A percentile compares a stretch with the other conserved stretches of the same genome.
phyloP scores from a whole-genome alignment of 2,113 vertebrate species.

The Xenopus borealis region DNA sequence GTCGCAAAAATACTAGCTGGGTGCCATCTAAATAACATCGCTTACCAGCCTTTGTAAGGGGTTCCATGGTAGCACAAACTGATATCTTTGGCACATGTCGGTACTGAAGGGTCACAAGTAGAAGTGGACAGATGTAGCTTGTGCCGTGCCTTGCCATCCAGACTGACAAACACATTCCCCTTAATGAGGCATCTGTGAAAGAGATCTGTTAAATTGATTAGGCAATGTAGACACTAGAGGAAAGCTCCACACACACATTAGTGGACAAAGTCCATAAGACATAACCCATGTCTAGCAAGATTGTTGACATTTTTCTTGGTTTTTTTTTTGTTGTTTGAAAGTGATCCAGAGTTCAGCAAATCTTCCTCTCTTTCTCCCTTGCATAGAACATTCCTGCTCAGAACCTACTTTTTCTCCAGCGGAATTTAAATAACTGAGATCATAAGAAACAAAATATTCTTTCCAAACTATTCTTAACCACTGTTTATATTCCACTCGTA shows the following conservation, averaged over 20 bases:
- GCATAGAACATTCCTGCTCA: not conserved
- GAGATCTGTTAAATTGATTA: slow-evolving; percentile 15
- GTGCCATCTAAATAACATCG: no score
- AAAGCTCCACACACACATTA: slow-evolving; percentile 12
- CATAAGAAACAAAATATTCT: not conserved
- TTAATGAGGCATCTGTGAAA: slow-evolving; percentile 9
- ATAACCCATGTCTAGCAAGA: not conserved
- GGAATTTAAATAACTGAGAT: not conserved
- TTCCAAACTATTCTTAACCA: not conserved
- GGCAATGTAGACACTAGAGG: not conserved
- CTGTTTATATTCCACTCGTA: not conserved
- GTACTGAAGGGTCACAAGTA: slow-evolving; percentile 11
- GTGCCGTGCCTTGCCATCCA: not conserved
- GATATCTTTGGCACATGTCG: not conserved
- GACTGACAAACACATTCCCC: slow-evolving; percentile 9
- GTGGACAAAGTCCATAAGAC: not conserved
- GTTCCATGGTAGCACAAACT: no score
- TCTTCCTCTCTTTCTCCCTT: not conserved
- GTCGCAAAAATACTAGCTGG: no score
- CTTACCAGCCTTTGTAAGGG: no score
- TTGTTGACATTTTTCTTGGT: slow-evolving; percentile 21
- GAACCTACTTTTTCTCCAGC: not conserved
- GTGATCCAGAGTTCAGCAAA: not conserved
- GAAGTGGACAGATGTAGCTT: not conserved
- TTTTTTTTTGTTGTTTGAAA: not conserved